Evolutionary conservation across 1,140 invertebrate genomes (phyloP).

Genomic region (Lutraria rhynchaena): DNA sequence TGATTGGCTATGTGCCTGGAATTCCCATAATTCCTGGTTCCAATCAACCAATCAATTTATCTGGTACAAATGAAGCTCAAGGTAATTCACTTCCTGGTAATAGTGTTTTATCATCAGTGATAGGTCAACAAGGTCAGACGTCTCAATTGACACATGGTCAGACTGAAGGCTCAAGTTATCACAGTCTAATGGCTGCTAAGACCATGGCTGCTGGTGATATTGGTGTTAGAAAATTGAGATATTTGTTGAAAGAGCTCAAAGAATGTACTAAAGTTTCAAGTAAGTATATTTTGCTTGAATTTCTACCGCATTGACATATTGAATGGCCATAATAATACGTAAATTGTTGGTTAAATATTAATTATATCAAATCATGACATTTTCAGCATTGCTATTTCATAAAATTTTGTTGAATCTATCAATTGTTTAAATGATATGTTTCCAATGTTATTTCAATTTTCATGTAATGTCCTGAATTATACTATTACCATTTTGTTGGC

Average conservation of each 20-base stretch:
- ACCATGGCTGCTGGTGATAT: constrained; percentile 58
- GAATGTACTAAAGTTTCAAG: constrained; percentile 69
- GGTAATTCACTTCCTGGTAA: constrained; percentile 1
- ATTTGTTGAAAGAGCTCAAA: constrained; percentile 67
- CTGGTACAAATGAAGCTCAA: constrained; percentile 10
- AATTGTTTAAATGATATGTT: too few species aligned
- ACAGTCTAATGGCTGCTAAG: constrained; percentile 22
- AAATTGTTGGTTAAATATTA: too few species aligned
- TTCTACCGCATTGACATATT: too few species aligned
- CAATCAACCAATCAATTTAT: constrained; percentile 37
- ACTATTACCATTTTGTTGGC: too few species aligned
- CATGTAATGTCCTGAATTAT: too few species aligned
- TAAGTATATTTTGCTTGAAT: constrained; percentile 60
- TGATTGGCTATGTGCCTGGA: constrained; percentile 50
- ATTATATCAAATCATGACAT: too few species aligned
- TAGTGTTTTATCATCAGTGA: constrained; percentile 31
- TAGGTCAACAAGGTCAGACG: constrained; percentile 16
- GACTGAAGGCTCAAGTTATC: constrained; percentile 19
- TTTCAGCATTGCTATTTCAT: too few species aligned
- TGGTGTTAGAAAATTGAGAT: constrained; percentile 65
- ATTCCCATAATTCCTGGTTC: constrained; percentile 12
- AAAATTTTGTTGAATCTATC: too few species aligned
- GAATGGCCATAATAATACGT: too few species aligned
- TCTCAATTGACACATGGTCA: constrained; percentile 1
- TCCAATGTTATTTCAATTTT: too few species aligned